Evolutionary conservation across 1,140 invertebrate genomes (phyloP).

Genomic region (Epicauta chinensis): DNA sequence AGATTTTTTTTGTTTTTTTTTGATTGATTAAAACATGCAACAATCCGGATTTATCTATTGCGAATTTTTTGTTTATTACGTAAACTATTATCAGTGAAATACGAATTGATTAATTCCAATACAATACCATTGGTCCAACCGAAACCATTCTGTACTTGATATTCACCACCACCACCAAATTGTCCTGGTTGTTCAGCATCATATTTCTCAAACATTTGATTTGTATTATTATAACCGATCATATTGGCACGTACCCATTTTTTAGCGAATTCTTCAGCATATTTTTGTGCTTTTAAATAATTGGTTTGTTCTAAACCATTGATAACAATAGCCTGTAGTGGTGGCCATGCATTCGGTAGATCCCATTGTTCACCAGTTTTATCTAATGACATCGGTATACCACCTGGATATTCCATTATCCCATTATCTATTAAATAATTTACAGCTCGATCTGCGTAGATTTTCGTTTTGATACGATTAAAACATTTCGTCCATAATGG

Average conservation of each 20-base stretch:
- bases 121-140: slow-evolving; percentile 88
- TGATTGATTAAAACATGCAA: no score
- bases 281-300: slow-evolving; percentile 47
- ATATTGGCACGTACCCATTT: slow-evolving; percentile 71
- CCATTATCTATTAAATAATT: slow-evolving; percentile 48
- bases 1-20: no score
- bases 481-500: slow-evolving; percentile 58
- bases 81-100: background rate
- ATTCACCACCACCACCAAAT: slow-evolving; percentile 82
- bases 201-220: slow-evolving; percentile 85
- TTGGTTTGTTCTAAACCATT: slow-evolving; percentile 52
- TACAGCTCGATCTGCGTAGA: slow-evolving; percentile 43
- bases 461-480: slow-evolving; percentile 12
- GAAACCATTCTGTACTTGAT: slow-evolving; percentile 82
- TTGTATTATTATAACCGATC: slow-evolving; percentile 42
- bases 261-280: slow-evolving; percentile 62
- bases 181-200: slow-evolving; percentile 60
- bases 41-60: no score
- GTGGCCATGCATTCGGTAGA: slow-evolving; percentile 81
- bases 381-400: slow-evolving; percentile 65
- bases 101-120: slow-evolving; percentile 5
- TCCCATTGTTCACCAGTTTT: slow-evolving; percentile 81
- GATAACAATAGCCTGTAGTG: slow-evolving; percentile 71
- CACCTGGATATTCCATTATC: slow-evolving; percentile 52
- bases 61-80: no score